phyloP scores from a whole-genome alignment of 1,140 invertebrate genomes.

The Drosophila rufa region DNA sequence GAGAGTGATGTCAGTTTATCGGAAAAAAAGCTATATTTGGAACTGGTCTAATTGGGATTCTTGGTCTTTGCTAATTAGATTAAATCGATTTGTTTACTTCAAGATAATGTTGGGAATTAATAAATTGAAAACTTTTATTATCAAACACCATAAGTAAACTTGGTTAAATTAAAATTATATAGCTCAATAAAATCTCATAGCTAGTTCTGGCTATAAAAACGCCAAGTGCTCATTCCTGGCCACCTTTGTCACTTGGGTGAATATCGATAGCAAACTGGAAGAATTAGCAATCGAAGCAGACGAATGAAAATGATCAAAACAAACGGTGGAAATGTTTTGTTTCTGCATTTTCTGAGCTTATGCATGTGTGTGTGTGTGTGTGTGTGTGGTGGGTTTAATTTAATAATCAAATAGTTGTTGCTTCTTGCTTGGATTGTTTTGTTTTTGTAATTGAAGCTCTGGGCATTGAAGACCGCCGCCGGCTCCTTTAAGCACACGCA shows the following conservation, averaged over 20 bases:
- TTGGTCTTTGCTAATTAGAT: no score
- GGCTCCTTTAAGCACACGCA: conserved; percentile 22
- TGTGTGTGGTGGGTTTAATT: conserved; percentile 28
- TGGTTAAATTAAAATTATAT: no score
- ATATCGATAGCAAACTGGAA: conserved; percentile 26
- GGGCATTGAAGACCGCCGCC: conserved; percentile 11
- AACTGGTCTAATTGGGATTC: neutral
- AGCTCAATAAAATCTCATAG: no score
- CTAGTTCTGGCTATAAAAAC: neutral
- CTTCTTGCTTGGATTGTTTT: conserved; percentile 20
- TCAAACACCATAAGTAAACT: no score
- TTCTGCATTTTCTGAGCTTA: conserved; percentile 11
- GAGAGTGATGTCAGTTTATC: neutral
- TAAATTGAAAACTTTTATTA: no score
- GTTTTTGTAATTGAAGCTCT: conserved; percentile 49
- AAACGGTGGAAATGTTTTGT: conserved; percentile 36
- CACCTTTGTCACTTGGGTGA: conserved; percentile 1
- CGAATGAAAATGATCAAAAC: conserved; percentile 43
- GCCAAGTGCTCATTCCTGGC: neutral
- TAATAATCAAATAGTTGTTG: conserved; percentile 29
- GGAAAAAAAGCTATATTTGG: neutral
- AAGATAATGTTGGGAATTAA: no score
- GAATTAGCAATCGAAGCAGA: conserved; percentile 23
- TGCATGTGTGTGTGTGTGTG: neutral
- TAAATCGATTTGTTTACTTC: no score